Base-by-base conservation (phyloP, 2,888 invertebrate species). In the Philonicus albiceps region DNA sequence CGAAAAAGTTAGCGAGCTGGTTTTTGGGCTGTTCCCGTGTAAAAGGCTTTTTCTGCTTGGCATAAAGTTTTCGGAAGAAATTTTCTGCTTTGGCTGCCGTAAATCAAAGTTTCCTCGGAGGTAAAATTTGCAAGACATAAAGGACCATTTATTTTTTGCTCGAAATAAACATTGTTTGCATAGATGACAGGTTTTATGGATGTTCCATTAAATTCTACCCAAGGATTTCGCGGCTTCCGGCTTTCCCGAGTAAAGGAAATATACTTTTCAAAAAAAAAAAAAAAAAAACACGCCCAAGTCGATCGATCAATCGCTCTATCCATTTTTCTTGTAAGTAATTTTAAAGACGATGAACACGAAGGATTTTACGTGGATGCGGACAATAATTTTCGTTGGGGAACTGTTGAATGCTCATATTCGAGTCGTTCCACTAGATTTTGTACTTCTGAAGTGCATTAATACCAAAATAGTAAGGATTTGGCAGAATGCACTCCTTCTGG, bases 41-140 rank as follows among this genome's bases (percentile, higher is more conserved):
- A 74, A 34, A 74, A 74, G 34, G 64, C 74, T 34, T 74, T 74
- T 74, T 74, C 74, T 74, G 74, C 31, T 74, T 74, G 31, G 74
- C 16, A 74, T 74, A 74, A 74, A 74, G 31, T 74, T 74, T 74
- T 74, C n/a, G 27, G 31, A 34, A 74, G 74, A 74, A 31, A 74
- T 74, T 74, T 74, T 74, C 74, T 34, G 27, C 74, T 74, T 74
- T 74, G 16, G 74, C 74, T 74, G 31, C 34, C 74, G 74, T 74
- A 74, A 74, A 74, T 74, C 74, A 74, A 74, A 74, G 31, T 74
- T 74, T 74, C 27, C 74, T 74, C 74, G 27, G 31, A 74, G 74
- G 74, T 74, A 74, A 64, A 64, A 64, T 64, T 64, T 64, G 64
- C 64, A 64, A 64, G 64, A 64, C 64, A 64, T 64, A 64, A 64